These are phyloP conservation scores for Acanthurus tractus DNA, from an alignment of 2,797 vertebrate species.

Conservation along the genomic window DNA sequence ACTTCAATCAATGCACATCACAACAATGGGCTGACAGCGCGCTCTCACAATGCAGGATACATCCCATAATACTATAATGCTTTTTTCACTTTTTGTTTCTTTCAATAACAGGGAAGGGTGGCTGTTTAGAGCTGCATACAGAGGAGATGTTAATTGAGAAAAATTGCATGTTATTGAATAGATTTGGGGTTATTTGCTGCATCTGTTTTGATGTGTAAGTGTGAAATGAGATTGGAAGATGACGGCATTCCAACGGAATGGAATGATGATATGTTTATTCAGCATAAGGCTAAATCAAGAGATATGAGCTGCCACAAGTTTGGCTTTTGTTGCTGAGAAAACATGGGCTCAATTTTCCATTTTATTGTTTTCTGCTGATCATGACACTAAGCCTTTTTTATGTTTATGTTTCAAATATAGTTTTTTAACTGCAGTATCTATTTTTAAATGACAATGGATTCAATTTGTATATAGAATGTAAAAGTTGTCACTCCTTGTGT, in stretches of 20 bases:
- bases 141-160: constrained; percentile 48
- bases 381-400: constrained; percentile 20
- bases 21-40: constrained; percentile 73
- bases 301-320: constrained; percentile 45
- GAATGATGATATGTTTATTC: constrained; percentile 51
- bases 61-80: constrained; percentile 58
- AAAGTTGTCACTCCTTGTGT: background rate
- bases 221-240: constrained; percentile 47
- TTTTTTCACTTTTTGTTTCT: constrained; percentile 58
- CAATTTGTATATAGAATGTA: background rate
- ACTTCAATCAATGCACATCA: constrained; percentile 82
- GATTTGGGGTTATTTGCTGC: constrained; percentile 37
- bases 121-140: constrained; percentile 46
- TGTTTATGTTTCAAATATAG: constrained; percentile 21
- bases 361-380: constrained; percentile 6
- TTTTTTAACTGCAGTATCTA: background rate
- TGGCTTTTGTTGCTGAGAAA: constrained; percentile 24
- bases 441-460: constrained; percentile 4
- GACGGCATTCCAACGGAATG: constrained; percentile 25
- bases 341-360: constrained; percentile 6
- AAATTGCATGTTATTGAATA: constrained; percentile 51
- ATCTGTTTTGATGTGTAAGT: constrained; percentile 48
- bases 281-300: constrained; percentile 45
- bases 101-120: constrained; percentile 30
- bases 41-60: constrained; percentile 63